These are phyloP conservation scores for Plusia festucae DNA, from an alignment of 2,888 invertebrate species.

Conservation along the genomic window DNA sequence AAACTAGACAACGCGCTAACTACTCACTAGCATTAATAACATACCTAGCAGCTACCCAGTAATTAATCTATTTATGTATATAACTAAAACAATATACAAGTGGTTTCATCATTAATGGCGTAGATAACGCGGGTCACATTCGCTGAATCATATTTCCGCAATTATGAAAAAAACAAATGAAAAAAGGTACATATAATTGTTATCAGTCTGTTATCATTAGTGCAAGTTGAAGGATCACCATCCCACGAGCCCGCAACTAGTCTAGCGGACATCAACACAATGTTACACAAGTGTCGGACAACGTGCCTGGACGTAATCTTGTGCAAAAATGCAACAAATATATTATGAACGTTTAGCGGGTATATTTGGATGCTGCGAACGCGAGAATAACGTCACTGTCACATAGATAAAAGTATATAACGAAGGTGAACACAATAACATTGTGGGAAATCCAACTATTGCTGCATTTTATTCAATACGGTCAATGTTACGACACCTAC, in stretches of 20 bases:
- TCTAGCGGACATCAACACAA: constrained; percentile 13
- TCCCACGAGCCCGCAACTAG: constrained; percentile 11
- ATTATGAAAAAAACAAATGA: constrained; percentile 9
- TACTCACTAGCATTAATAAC: not conserved
- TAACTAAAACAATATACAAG: constrained; percentile 9
- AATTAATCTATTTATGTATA: not conserved
- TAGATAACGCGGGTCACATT: constrained; percentile 23
- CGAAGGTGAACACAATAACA: constrained; percentile 52
- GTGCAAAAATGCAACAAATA: constrained; percentile 42
- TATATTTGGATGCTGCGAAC: constrained; percentile 24
- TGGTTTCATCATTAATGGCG: constrained; percentile 22
- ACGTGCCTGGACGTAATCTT: constrained; percentile 34
- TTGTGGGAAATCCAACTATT: constrained; percentile 35
- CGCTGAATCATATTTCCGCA: constrained; percentile 32
- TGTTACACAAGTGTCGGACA: constrained; percentile 23
- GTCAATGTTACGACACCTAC: constrained; percentile 27
- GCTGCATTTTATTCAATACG: constrained; percentile 35
- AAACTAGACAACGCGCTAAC: not conserved
- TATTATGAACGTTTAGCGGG: constrained; percentile 16
- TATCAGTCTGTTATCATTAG: constrained; percentile 27
- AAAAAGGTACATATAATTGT: not conserved
- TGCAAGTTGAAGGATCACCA: constrained; percentile 41
- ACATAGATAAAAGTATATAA: constrained; percentile 33
- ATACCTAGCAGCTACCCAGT: not conserved
- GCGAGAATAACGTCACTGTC: constrained; percentile 12